Base-by-base conservation (phyloP, 35 echinoderm and acorn worm species). In the Heliocidaris erythrogramma region DNA sequence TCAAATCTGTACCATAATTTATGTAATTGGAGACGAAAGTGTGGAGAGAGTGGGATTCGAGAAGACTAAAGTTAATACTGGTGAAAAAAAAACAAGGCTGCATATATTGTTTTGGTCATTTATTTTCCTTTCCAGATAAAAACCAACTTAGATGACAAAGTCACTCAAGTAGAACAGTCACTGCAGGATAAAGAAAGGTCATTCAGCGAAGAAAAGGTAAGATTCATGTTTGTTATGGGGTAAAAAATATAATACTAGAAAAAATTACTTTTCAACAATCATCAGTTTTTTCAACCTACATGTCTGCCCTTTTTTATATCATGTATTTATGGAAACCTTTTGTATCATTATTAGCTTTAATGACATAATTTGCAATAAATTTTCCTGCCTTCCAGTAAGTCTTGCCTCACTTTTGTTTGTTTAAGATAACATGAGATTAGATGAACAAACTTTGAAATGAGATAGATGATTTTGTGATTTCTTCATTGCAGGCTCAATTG, bases 101-200 rank as follows among this genome's bases (percentile, higher is more conserved):
- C 59, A 60, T 12, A 13, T 18, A 60, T 60, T 60, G 5, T 47
- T 2, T 47, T 48, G 47, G 32, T n/a, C 90, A 85, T 90, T 31
- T 78, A 90, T 60, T 3, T 42, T 42, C 88, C 4, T 97, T 91
- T 92, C 31, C 59, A 99, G 98, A 97, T 97, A 11, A 99, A 99
- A 94, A 94, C 60, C n/a, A 88, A 89, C 42, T 53, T 99, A 92
- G 97, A 99, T 95, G 94, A 60, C 11, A 96, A 94, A 49, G 95
- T 99, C 18, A 52, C 87, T 31, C 93, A 96, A 21, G 94, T 99
- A 90, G 98, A 99, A 84, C 48, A 94, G n/a, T 89, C 97, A 30
- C 59, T 96, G 92, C 95, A 97, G 91, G 91, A 85, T 86, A 96
- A 95, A 86, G 32, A 95, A 31, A 90, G 17, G 31, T 47, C 85